A percentile compares a stretch with the other conserved stretches of the same genome.
phyloP scores from a whole-genome alignment of 2,113 vertebrate species.

The Chaetops frenatus region DNA sequence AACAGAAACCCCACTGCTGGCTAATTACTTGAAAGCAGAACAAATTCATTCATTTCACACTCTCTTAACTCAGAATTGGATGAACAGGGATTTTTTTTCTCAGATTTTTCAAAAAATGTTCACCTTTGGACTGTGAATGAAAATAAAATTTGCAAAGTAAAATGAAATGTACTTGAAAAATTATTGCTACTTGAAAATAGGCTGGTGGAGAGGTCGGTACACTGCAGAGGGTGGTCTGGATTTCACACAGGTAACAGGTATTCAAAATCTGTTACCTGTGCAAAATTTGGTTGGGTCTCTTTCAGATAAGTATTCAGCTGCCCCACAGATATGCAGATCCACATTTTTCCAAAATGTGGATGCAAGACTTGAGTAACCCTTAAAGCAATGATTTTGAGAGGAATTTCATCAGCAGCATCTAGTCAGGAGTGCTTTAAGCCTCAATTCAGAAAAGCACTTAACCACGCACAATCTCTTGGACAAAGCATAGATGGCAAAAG shows the following conservation, averaged over 20 bases:
- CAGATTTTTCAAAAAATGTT: constrained; percentile 2
- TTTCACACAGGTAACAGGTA: background rate
- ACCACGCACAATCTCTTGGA: background rate
- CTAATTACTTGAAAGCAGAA: constrained; percentile 49
- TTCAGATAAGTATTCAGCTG: background rate
- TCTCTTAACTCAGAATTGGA: constrained; percentile 20
- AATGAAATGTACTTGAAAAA: background rate
- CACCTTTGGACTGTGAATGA: background rate
- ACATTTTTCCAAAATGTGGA: background rate
- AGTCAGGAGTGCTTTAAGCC: background rate
- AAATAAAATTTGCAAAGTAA: background rate
- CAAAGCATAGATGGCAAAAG: background rate
- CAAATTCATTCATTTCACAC: constrained; percentile 43
- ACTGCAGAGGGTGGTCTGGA: background rate
- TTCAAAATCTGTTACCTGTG: background rate
- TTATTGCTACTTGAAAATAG: background rate
- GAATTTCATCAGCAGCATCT: background rate
- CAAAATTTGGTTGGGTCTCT: background rate
- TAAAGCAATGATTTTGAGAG: background rate
- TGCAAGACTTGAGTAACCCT: background rate
- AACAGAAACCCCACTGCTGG: background rate
- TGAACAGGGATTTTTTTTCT: background rate
- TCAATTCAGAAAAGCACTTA: background rate
- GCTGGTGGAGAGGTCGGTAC: background rate
- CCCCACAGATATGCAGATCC: background rate